Percentiles rank a stretch among this genome's conserved stretches.
Evolutionary conservation across 1,140 invertebrate species (phyloP).

Genomic region (Latrodectus geometricus): DNA sequence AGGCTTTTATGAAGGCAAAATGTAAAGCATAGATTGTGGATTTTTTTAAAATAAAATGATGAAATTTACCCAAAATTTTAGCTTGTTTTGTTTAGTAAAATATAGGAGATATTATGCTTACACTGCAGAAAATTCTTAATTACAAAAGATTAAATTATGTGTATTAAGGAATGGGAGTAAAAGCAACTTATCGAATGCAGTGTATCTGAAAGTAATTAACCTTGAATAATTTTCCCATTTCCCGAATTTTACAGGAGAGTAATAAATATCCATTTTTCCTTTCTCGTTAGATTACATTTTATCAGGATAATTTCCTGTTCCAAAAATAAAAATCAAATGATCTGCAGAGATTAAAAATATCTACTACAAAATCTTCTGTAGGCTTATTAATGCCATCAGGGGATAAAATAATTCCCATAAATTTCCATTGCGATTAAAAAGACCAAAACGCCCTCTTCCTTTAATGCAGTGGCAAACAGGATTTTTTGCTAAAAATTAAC

Average conservation of each 20-base stretch:
- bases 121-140: neutral
- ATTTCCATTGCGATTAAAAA: constrained; percentile 14
- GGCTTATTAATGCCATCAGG: neutral
- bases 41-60: no score
- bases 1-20: no score
- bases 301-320: neutral
- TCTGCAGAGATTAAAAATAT: constrained; percentile 7
- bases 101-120: no score
- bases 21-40: no score
- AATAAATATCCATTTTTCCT: constrained; percentile 12
- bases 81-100: no score
- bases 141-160: neutral
- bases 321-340: constrained; percentile 7
- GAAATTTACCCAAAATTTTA: no score
- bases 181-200: neutral
- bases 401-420: constrained; percentile 22
- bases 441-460: constrained; percentile 4
- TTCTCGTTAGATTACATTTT: neutral
- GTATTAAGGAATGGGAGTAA: neutral
- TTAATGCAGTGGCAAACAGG: neutral
- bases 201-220: constrained; percentile 13
- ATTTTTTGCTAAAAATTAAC: constrained; percentile 11
- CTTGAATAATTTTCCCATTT: constrained; percentile 37
- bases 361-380: constrained; percentile 10
- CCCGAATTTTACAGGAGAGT: neutral